A percentile compares a stretch with the other conserved stretches of the same genome.
Conservation (phyloP, 2,888 invertebrate genomes). For the Leucania comma region DNA sequence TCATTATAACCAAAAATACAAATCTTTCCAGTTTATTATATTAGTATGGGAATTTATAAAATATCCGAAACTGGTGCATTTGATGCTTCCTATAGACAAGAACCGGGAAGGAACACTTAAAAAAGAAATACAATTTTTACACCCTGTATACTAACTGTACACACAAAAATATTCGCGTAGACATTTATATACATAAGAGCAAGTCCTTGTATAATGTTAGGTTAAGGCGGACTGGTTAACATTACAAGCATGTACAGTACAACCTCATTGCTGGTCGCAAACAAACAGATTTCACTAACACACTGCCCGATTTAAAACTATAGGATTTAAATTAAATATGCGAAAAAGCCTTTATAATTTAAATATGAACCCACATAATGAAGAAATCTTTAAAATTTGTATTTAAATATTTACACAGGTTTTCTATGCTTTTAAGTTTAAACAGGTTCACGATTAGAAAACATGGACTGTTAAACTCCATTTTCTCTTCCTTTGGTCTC, state of each 20-base stretch:
- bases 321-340: conserved; percentile 15
- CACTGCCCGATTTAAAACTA: conserved; percentile 48
- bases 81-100: no score
- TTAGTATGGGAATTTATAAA: no score
- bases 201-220: conserved; percentile 40
- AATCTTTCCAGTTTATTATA: no score
- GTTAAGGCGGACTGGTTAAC: conserved; percentile 52
- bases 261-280: conserved; percentile 43
- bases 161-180: not conserved
- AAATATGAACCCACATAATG: conserved; percentile 10
- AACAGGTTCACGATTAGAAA: conserved; percentile 2
- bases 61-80: no score
- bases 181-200: not conserved
- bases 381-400: conserved; percentile 1
- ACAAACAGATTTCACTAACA: conserved; percentile 58
- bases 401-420: conserved; percentile 7
- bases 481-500: not conserved
- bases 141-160: conserved; percentile 1
- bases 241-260: conserved; percentile 54
- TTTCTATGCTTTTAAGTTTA: conserved; percentile 3
- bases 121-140: not conserved
- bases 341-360: conserved; percentile 20
- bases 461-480: not conserved
- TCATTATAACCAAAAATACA: no score
- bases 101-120: no score